Percentiles rank a stretch among this genome's conserved stretches.
These are phyloP conservation scores for Heteromurus nitidus DNA, from an alignment of 2,888 invertebrate species.

Conservation along the genomic window DNA sequence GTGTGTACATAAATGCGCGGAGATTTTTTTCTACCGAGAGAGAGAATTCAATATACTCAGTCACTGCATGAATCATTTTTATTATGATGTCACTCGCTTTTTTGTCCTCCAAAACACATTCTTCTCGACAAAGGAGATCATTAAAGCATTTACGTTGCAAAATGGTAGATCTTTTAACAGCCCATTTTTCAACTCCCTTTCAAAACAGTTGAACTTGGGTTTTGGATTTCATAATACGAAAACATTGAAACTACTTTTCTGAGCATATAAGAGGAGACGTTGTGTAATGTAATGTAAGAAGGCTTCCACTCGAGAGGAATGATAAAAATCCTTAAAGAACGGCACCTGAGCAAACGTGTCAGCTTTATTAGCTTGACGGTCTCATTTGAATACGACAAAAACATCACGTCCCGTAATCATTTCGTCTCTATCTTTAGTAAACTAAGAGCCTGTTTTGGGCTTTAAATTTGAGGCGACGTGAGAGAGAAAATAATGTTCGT, in stretches of 20 bases:
- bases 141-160: slow-evolving; percentile 47
- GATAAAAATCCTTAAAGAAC: slow-evolving; percentile 20
- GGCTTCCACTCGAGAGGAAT: background rate
- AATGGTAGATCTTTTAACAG: slow-evolving; percentile 51
- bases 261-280: background rate
- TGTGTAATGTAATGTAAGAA: background rate
- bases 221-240: background rate
- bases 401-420: slow-evolving; percentile 62
- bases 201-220: slow-evolving; percentile 40
- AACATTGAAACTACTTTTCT: no score
- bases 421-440: slow-evolving; percentile 34
- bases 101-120: slow-evolving; percentile 54
- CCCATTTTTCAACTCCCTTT: slow-evolving; percentile 57
- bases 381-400: slow-evolving; percentile 59
- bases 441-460: slow-evolving; percentile 53
- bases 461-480: slow-evolving; percentile 40
- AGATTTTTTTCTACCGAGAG: background rate
- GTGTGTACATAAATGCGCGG: background rate
- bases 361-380: slow-evolving; percentile 35
- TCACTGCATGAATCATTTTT: slow-evolving; percentile 50
- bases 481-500: slow-evolving; percentile 6
- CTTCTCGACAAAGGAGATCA: slow-evolving; percentile 49
- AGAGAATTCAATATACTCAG: slow-evolving; percentile 3
- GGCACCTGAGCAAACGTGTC: slow-evolving; percentile 58
- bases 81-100: slow-evolving; percentile 57